A percentile compares a stretch with the other conserved stretches of the same genome.
phyloP scores from a whole-genome alignment of 2,113 vertebrate species.

The Poecilia latipinna region DNA sequence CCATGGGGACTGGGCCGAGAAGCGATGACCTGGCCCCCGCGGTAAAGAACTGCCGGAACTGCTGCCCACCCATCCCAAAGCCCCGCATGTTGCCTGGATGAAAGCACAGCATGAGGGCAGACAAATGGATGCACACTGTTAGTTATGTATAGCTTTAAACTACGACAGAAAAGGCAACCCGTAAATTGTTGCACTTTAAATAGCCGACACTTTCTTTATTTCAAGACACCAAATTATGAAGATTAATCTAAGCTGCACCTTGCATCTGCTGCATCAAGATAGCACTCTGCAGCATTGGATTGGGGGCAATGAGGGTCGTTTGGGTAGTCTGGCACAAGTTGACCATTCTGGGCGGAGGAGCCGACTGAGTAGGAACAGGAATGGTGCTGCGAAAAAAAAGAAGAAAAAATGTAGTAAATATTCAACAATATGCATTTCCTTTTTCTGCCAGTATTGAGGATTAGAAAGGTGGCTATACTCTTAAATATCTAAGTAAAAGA shows the following conservation, averaged over 20 bases:
- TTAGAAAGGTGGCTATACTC: too few species aligned
- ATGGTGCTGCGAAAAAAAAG: conserved; percentile 63
- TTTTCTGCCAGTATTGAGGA: background rate
- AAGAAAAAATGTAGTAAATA: conserved; percentile 10
- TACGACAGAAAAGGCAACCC: background rate
- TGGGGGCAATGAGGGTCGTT: conserved; percentile 86
- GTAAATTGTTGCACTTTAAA: background rate
- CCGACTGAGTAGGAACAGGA: conserved; percentile 65
- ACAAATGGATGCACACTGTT: background rate
- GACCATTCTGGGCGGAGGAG: conserved; percentile 86
- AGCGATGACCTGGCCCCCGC: conserved; percentile 90
- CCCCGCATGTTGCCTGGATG: conserved; percentile 85
- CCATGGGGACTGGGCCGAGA: conserved; percentile 92
- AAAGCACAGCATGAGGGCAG: conserved; percentile 11
- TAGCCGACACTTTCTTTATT: background rate
- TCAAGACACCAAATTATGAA: background rate
- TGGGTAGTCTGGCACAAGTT: conserved; percentile 86
- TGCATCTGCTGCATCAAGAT: conserved; percentile 97
- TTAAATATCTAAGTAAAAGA: too few species aligned
- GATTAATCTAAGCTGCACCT: conserved; percentile 78
- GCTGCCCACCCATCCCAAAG: conserved; percentile 88
- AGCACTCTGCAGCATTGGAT: conserved; percentile 92
- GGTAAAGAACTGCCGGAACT: conserved; percentile 91
- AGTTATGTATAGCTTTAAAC: background rate
- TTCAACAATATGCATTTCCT: background rate